A percentile compares a stretch with the other conserved stretches of the same genome.
phyloP scores from a whole-genome alignment of 2,113 vertebrate genomes.

The Geothlypis trichas region DNA sequence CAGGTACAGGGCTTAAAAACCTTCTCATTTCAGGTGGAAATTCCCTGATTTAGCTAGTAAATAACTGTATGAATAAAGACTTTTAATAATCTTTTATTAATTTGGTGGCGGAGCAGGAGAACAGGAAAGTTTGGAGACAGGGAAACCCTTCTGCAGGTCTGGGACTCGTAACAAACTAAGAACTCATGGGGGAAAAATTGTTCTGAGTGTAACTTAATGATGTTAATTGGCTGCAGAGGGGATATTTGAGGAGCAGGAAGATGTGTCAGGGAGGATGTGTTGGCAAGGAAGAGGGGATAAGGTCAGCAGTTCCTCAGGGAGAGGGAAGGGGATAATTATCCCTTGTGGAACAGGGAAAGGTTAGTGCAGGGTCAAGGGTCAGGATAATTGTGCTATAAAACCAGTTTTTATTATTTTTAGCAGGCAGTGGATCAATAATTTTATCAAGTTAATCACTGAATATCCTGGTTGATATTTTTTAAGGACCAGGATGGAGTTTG shows the following conservation, averaged over 20 bases:
- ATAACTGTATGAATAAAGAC: neutral
- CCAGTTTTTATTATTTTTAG: neutral
- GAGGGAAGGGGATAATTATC: neutral
- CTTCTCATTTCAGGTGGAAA: neutral
- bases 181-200: neutral
- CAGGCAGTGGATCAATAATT: neutral
- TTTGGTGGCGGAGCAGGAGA: neutral
- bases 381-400: neutral
- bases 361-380: neutral
- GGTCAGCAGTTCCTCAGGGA: neutral
- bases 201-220: neutral
- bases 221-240: neutral
- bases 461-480: neutral
- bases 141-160: neutral
- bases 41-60: neutral
- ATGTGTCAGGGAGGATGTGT: neutral
- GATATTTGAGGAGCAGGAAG: neutral
- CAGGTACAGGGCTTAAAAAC: neutral
- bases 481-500: neutral
- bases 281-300: neutral
- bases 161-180: neutral
- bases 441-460: neutral
- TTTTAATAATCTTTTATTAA: neutral
- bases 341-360: neutral
- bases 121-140: neutral